Evolutionary conservation across 1,140 invertebrate species (phyloP).

Genomic region (Phenacoccus solenopsis): DNA sequence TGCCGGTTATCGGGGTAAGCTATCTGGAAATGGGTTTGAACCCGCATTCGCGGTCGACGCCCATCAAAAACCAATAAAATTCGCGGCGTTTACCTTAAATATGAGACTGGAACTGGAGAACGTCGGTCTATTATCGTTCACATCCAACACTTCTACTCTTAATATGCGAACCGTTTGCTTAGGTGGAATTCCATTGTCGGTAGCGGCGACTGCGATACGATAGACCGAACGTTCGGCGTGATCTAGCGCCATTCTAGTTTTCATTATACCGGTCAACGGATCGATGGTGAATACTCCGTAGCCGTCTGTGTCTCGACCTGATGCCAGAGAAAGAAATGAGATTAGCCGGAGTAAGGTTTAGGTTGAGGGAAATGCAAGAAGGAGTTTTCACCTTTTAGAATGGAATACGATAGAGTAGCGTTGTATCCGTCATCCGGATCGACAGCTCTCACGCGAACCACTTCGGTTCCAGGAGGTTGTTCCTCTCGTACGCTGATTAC

Average conservation of each 20-base stretch:
- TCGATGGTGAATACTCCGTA: conserved; percentile 75
- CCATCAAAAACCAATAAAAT: not conserved
- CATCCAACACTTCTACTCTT: conserved; percentile 73
- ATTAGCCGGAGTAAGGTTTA: too few relatives aligned
- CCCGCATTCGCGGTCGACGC: not conserved
- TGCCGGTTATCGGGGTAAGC: not conserved
- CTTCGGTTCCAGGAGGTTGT: conserved; percentile 70
- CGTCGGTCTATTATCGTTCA: conserved; percentile 81
- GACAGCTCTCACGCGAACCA: conserved; percentile 67
- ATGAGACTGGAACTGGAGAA: conserved; percentile 79
- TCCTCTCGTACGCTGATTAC: conserved; percentile 77
- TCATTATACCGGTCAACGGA: conserved; percentile 69
- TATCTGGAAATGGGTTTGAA: not conserved
- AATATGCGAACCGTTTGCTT: conserved; percentile 64
- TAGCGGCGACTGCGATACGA: conserved; percentile 68
- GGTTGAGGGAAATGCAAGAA: not conserved
- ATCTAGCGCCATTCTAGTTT: conserved; percentile 73
- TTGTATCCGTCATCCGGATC: conserved; percentile 81
- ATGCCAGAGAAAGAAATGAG: not conserved
- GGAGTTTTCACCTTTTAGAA: conserved; percentile 50
- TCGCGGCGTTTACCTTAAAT: conserved; percentile 50
- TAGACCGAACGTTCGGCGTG: conserved; percentile 83
- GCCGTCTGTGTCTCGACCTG: conserved; percentile 63
- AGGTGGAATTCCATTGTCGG: conserved; percentile 68
- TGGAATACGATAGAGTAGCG: conserved; percentile 73